A percentile compares a stretch with the other conserved stretches of the same genome.
Evolutionary conservation across 2,797 vertebrate species (phyloP).

Genomic region (Chelmon rostratus): DNA sequence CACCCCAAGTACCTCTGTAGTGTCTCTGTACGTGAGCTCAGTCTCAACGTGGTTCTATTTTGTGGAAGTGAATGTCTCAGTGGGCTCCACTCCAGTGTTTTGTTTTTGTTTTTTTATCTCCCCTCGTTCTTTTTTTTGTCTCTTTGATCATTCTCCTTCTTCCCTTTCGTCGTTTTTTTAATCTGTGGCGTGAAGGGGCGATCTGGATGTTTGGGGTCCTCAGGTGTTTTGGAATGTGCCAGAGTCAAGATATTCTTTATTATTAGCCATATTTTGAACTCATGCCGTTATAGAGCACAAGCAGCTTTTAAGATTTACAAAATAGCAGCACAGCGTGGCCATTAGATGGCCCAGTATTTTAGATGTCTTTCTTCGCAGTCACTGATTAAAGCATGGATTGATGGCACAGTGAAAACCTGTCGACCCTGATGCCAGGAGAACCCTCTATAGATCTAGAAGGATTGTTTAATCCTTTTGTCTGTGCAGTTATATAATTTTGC

Average conservation of each 20-base stretch:
- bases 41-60: slow-evolving; percentile 71
- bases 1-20: slow-evolving; percentile 77
- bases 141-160: slow-evolving; percentile 61
- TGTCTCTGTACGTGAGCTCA: slow-evolving; percentile 78
- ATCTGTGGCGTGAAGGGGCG: slow-evolving; percentile 67
- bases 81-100: slow-evolving; percentile 71
- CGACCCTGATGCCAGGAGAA: slow-evolving; percentile 75
- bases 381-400: background rate
- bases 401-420: slow-evolving; percentile 74
- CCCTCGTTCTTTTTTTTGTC: slow-evolving; percentile 30
- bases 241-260: slow-evolving; percentile 2
- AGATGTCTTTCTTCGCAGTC: background rate
- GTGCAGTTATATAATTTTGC: slow-evolving; percentile 46
- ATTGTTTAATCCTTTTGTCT: slow-evolving; percentile 65
- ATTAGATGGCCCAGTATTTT: background rate
- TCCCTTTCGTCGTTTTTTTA: slow-evolving; percentile 52
- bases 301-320: background rate
- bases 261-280: background rate
- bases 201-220: slow-evolving; percentile 74
- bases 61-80: slow-evolving; percentile 82
- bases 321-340: background rate
- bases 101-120: slow-evolving; percentile 18
- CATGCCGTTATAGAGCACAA: background rate
- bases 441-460: slow-evolving; percentile 71
- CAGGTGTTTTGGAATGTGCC: slow-evolving; percentile 68